Conservation (phyloP, 1,140 invertebrate species). For the Psix sp. region DNA sequence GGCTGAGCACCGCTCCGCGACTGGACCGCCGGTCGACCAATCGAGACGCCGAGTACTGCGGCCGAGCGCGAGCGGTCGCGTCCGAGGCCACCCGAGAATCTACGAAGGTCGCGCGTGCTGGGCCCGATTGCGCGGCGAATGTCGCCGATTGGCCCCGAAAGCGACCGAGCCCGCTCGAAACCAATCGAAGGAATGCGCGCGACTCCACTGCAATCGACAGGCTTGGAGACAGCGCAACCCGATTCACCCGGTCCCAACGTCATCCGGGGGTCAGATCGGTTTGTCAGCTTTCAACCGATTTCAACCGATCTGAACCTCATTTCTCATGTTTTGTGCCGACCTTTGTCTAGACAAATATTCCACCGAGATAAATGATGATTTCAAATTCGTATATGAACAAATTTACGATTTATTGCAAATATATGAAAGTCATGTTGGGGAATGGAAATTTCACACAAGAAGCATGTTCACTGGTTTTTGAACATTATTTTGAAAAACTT, state of each 20-base stretch:
- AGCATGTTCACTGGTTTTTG: too few species aligned
- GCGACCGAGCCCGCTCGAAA: constrained; percentile 39
- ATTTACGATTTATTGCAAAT: too few species aligned
- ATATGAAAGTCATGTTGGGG: too few species aligned
- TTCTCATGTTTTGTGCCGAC: too few species aligned
- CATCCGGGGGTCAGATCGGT: constrained; percentile 12
- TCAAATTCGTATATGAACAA: too few species aligned
- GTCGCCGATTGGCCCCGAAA: constrained; percentile 16
- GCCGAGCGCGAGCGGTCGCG: constrained; percentile 33
- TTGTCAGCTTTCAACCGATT: too few species aligned
- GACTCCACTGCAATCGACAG: constrained; percentile 46
- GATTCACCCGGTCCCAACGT: constrained; percentile 12
- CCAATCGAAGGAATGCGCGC: constrained; percentile 74
- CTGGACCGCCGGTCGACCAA: constrained; percentile 37
- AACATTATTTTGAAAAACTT: too few species aligned
- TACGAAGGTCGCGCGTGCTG: constrained; percentile 50
- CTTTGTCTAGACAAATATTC: too few species aligned
- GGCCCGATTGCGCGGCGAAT: constrained; percentile 35
- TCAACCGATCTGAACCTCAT: too few species aligned
- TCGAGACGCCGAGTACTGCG: constrained; percentile 28
- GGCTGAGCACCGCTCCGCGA: constrained; percentile 51
- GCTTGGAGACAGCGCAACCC: constrained; percentile 8
- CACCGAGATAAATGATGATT: too few species aligned
- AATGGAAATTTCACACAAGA: too few species aligned
- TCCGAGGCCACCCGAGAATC: constrained; percentile 61